Evolutionary conservation across 2,113 vertebrate species (phyloP), one percentile per base, ranked within the genome.

Genomic region (Oenanthe melanoleuca): DNA sequence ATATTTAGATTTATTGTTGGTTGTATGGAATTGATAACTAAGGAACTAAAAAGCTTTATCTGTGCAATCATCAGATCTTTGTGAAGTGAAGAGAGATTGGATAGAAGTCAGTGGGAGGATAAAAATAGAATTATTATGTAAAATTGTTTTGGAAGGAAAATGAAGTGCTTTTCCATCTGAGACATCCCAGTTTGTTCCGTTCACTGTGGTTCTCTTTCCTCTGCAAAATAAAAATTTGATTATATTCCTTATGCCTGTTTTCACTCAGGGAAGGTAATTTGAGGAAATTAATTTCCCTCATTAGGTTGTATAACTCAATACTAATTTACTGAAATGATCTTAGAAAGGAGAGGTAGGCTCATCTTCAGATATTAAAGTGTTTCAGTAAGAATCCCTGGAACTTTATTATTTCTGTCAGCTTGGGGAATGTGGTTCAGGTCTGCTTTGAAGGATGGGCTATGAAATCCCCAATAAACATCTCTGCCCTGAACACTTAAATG

Each of bases 201-300:
- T 91, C 59, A 25, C 37, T 23, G 52, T 45, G 38, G 42, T 81
- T 57, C 44, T 89, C 37, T 83, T 92, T 92, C 91, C 77, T 93
- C 61, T 88, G 14, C 0, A 59, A 47, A 53, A 53, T 73, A 47
- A 34, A 64, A 55, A 55, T 4, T 47, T 88, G 63, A 92, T 95
- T 82, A 85, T 79, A 40, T 47, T 77, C 63, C 60, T 89, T 72
- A 6, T 80, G 57, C 52, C 52, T 86, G 56, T 49, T 86, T 91
- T 92, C 63, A 49, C 83, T 88, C 74, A 71, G 3, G 29, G 80
- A 75, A 96, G 64, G 52, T 72, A 94, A 97, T 95, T 94, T 93
- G 42, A 72, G 79, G 86, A 79, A 95, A 91, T 85, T 86, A 88
- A 95, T 97, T 94, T 82, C 49, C 71, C 72, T 96, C 45, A 53